Base-by-base conservation (phyloP, 2,888 invertebrate genomes). In the Ochropacha duplaris region DNA sequence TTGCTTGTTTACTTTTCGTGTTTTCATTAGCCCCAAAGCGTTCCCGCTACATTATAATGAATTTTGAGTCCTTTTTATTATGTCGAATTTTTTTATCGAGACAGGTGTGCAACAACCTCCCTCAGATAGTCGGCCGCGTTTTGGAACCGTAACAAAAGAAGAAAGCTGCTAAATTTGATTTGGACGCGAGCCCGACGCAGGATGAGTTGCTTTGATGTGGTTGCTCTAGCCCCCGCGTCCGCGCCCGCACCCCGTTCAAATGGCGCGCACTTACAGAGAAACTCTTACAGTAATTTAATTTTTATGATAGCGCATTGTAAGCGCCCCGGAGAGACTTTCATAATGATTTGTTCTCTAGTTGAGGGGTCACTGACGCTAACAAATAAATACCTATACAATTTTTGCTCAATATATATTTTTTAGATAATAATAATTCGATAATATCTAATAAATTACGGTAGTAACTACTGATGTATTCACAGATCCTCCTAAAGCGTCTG, bases 261-360 rank as follows among this genome's bases (percentile, higher is more conserved):
- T 86, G 88, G 87, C 82, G 88, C 81, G 86, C 90, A 90, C 90
- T 92, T 90, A 88, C 84, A 84, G 78, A 82, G 86, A 85, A 88
- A 87, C 87, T 90, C 86, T 87, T 84, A 86, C 84, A 80, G 85
- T 92, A 90, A 92, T 91, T 91, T 89, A 90, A 92, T 92, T 92
- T 92, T 90, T 90, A 89, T 92, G 88, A 91, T 91, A 90, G 86
- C 86, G 86, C 87, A 90, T 88, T 90, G 90, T 89, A 84, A 90
- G 85, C 86, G 84, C 84, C 84, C 81, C 78, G 69, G 78, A 69
- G 84, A 82, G 83, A 79, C 72, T 86, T 88, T 86, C 81, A 87
- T 86, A 88, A 84, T 71, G 76, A 81, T 84, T 81, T 75, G 68
- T 81, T 76, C 75, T 72, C 69, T 71, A 78, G 79, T 76, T 74